Evolutionary conservation across 53 echinoderm and acorn worm genomes (phyloP).

Genomic region (Pentamera pediparva): DNA sequence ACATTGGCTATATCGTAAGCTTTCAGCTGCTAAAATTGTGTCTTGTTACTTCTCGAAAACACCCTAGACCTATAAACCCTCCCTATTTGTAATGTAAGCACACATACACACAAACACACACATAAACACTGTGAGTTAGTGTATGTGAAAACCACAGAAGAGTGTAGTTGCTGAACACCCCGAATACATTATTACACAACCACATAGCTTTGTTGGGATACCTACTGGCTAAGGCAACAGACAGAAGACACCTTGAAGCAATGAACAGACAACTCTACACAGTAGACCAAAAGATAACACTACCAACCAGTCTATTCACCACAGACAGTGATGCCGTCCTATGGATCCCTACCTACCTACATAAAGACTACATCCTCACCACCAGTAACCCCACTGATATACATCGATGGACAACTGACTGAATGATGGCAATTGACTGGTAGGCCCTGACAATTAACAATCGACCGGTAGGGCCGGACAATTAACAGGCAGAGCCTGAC

Average conservation of each 20-base stretch:
- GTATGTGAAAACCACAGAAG: too few species aligned
- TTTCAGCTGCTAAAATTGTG: constrained; percentile 18
- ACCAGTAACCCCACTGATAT: neutral
- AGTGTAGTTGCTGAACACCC: too few species aligned
- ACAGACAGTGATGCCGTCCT: too few species aligned
- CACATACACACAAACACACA: neutral
- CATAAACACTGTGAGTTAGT: neutral
- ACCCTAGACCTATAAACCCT: neutral
- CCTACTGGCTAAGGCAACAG: neutral
- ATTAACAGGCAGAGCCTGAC: too few species aligned
- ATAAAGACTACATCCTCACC: too few species aligned
- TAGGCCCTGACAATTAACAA: too few species aligned
- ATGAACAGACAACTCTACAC: neutral
- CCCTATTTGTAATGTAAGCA: neutral
- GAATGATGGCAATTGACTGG: too few species aligned
- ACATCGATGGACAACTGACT: too few species aligned
- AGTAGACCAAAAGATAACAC: neutral
- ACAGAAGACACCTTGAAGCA: neutral
- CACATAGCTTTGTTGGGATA: constrained; percentile 38
- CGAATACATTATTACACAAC: neutral
- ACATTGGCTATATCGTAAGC: too few species aligned
- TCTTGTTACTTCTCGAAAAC: constrained; percentile 15
- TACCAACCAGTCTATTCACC: too few species aligned
- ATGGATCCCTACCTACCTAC: too few species aligned
- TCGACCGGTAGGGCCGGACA: too few species aligned